phyloP scores from a whole-genome alignment of 1,140 invertebrate genomes.

The Drosophila nigrodunni region DNA sequence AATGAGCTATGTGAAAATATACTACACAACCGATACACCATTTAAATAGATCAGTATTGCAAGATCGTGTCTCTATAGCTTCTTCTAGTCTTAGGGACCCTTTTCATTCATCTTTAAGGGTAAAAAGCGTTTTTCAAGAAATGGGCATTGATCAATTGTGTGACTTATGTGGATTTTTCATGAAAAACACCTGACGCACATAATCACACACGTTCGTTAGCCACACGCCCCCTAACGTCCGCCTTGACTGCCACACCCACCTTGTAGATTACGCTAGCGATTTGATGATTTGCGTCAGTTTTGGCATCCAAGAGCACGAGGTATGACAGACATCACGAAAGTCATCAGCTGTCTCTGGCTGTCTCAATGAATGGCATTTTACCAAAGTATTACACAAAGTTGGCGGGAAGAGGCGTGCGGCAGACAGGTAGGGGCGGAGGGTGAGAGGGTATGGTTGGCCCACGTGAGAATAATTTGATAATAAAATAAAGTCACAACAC shows the following conservation, averaged over 20 bases:
- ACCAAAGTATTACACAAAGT: neutral
- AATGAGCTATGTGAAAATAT: no score
- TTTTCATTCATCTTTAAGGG: no score
- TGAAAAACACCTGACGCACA: conserved; percentile 19
- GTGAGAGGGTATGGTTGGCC: neutral
- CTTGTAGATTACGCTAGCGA: neutral
- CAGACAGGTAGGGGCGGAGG: neutral
- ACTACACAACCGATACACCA: no score
- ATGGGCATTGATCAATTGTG: neutral
- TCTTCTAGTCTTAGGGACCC: no score
- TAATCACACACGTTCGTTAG: neutral
- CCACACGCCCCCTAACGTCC: neutral
- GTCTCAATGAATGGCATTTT: conserved; percentile 1
- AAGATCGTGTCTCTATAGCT: no score
- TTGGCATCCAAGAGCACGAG: neutral
- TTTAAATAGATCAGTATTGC: no score
- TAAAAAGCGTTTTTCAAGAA: no score
- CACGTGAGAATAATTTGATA: conserved; percentile 42
- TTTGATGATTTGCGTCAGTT: conserved; percentile 6
- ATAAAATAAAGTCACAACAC: neutral
- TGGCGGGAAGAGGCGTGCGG: neutral
- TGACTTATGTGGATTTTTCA: conserved; percentile 6
- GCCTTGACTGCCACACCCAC: neutral
- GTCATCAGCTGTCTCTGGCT: conserved; percentile 12
- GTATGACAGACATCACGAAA: neutral